Base-by-base conservation (phyloP, 2,797 vertebrate species). In the Halcyon smyrnensis region DNA sequence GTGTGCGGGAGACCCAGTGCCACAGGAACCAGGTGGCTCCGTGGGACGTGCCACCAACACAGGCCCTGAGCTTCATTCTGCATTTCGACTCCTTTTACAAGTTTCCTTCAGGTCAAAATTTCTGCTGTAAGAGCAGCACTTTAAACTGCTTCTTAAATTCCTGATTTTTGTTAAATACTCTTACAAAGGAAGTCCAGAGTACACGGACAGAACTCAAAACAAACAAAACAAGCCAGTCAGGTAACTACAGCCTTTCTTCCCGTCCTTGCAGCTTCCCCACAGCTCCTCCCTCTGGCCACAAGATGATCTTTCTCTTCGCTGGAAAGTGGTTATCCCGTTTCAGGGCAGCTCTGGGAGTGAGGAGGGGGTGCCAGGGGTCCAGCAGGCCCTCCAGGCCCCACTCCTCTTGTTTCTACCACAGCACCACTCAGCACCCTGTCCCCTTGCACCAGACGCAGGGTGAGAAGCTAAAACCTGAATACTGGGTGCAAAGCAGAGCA, bases 281-380 rank as follows among this genome's bases (percentile, higher is more conserved):
- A 85, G 82, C 82, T 87, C 75, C 39, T 85, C 56, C 89, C 75
- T 5, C 82, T 45, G 79, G 59, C 67, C 67, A 28, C 9, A 17
- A 13, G 16, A 18, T 3, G 41, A 64, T 19, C 45, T 23, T 43
- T 25, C 57, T 39, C 50, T 15, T 70, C 25, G 56, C 37, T 21
- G 9, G 11, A 48, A 28, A 12, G 5, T 23, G 28, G 16, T 56
- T 19, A 57, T 27, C 8, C 4, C 0, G 1, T 11, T 15, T 7
- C 32, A 43, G 64, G 39, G 50, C 57, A 27, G 51, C 17, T 13
- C 77, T 11, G 21, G 51, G 46, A 56, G 25, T 1, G 1, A 46
- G 25, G 19, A 50, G 14, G 10, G 18, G 18, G n/a, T 16, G 15
- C 25, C 7, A 6, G 46, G 28, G 2, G 6, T 8, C 28, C 56